Evolutionary conservation across 2,888 invertebrate species (phyloP), one percentile per base, ranked within the genome.

Genomic region (Drosophila atripex): DNA sequence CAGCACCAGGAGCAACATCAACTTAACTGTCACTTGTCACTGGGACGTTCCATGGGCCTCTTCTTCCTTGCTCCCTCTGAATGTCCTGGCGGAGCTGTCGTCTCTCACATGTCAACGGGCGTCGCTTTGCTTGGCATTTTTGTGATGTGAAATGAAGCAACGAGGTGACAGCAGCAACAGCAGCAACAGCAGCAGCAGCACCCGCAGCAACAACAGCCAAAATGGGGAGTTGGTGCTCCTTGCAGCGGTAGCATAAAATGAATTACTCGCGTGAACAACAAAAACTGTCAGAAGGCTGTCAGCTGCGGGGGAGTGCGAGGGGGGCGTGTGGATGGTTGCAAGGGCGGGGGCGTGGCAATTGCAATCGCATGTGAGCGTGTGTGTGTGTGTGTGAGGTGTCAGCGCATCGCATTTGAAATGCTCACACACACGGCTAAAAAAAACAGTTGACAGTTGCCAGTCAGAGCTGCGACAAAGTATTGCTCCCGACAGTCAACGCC

Each of bases 221-320:
- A 74, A 71, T 64, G 69, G 71, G 73, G 28, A 60, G 59, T 49
- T 64, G 43, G 43, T 71, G 71, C 46, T 72, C 72, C 66, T 79
- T 74, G 38, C 80, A 71, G 74, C 86, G 82, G 86, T 80, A 83
- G 69, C 77, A 85, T 77, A 90, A 90, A 89, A 90, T 89, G 90
- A 90, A 90, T 90, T 90, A 90, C 88, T 90, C 89, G 90, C 90
- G 86, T 89, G 90, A 90, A 89, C 88, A 90, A 89, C 90, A 89
- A 90, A 83, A 90, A 89, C 90, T 90, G 90, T 90, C 90, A 90
- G 87, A 84, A 79, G 69, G 87, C 90, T 90, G 90, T 90, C 90
- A 90, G 90, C 85, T 82, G 76, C 75, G 86, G 51, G 41, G 56
- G 59, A 45, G 46, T 39, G 30, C 53, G 57, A 12, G 55, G 51